phyloP scores from a whole-genome alignment of 2,888 invertebrate genomes.

The Cheilosia impressa region DNA sequence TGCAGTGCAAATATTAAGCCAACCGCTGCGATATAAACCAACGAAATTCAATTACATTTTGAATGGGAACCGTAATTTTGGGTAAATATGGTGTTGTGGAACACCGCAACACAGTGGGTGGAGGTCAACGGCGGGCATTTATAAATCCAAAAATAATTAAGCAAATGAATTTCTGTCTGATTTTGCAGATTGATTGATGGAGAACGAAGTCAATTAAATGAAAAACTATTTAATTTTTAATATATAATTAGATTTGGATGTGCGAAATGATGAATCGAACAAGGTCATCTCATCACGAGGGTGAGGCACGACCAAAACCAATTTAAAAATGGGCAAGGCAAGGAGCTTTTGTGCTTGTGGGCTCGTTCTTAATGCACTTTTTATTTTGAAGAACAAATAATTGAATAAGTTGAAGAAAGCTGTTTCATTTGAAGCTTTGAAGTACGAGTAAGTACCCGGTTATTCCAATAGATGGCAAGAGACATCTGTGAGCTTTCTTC shows the following conservation, averaged over 20 bases:
- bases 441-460: no score
- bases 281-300: no score
- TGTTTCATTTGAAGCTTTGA: neutral
- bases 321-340: neutral
- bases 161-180: slow-evolving; percentile 32
- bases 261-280: no score
- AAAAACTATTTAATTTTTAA: slow-evolving; percentile 30
- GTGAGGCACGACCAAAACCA: no score
- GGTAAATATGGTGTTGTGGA: slow-evolving; percentile 22
- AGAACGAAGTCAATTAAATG: slow-evolving; percentile 16
- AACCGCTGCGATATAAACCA: slow-evolving; percentile 42
- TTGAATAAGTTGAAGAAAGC: neutral
- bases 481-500: neutral
- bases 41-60: slow-evolving; percentile 55
- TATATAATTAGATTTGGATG: no score
- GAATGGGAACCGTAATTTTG: slow-evolving; percentile 43
- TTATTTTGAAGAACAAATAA: neutral
- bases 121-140: slow-evolving; percentile 19
- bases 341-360: neutral
- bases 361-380: neutral
- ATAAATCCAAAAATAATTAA: slow-evolving; percentile 60
- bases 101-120: neutral
- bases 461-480: slow-evolving; percentile 5
- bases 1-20: slow-evolving; percentile 27
- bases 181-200: neutral